Conservation (phyloP, 1,140 invertebrate genomes). For the Meteorus sp. region DNA sequence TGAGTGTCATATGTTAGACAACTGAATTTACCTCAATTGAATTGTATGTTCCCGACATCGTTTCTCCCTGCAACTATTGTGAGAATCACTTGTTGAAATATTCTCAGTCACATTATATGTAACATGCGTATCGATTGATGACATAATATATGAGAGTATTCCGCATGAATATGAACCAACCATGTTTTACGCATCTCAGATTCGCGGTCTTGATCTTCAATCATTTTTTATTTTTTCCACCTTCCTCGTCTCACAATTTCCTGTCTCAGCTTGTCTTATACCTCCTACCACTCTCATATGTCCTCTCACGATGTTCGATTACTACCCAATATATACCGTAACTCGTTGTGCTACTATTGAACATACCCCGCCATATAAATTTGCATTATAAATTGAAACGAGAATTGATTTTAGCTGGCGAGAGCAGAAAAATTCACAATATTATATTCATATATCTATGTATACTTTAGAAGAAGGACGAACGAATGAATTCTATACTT, state of each 20-base stretch:
- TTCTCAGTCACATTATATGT: constrained; percentile 32
- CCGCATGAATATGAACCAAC: no score
- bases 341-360: no score
- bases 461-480: no score
- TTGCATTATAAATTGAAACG: constrained; percentile 28
- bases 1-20: no score
- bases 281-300: no score
- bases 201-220: constrained; percentile 23
- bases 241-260: constrained; percentile 24
- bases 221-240: no score
- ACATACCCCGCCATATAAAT: no score
- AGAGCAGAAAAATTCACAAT: constrained; percentile 9
- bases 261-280: constrained; percentile 7
- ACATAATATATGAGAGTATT: no score
- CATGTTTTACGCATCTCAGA: constrained; percentile 27
- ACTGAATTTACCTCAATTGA: no score
- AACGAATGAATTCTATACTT: constrained; percentile 8
- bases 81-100: constrained; percentile 34
- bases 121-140: neutral
- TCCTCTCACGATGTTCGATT: constrained; percentile 13
- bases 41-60: no score
- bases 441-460: no score
- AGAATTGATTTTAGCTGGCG: constrained; percentile 20
- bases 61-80: constrained; percentile 30
- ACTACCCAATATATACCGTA: no score